These are phyloP conservation scores for Mustelus asterias DNA, from an alignment of 2,113 vertebrate species.

Conservation along the genomic window DNA sequence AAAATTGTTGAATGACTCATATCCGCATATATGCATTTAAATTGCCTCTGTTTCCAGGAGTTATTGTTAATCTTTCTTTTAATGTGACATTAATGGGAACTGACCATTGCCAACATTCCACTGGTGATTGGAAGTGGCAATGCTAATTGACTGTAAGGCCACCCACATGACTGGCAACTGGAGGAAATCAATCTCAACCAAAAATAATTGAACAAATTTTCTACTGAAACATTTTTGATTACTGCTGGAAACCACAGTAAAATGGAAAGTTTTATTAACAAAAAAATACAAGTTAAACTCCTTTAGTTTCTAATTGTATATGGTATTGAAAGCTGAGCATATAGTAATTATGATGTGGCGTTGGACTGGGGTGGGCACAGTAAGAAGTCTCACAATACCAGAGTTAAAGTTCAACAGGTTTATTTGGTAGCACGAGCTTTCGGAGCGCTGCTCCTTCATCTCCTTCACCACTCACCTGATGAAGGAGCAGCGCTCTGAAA, in stretches of 20 bases:
- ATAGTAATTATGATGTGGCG: not conserved
- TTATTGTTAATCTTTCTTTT: slow-evolving; percentile 55
- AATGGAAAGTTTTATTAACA: not conserved
- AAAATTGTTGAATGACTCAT: slow-evolving; percentile 80
- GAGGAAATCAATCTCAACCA: slow-evolving; percentile 87
- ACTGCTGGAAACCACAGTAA: slow-evolving; percentile 52
- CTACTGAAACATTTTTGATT: slow-evolving; percentile 56
- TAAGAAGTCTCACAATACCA: no score
- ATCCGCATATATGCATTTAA: slow-evolving; percentile 62
- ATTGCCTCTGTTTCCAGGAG: slow-evolving; percentile 71
- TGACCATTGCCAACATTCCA: slow-evolving; percentile 74
- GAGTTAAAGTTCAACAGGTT: no score
- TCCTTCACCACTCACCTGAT: no score
- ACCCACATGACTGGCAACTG: slow-evolving; percentile 74
- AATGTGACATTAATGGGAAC: slow-evolving; percentile 89
- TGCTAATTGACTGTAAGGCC: slow-evolving; percentile 91
- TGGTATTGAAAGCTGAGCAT: not conserved
- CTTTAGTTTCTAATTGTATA: not conserved
- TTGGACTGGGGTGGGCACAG: no score
- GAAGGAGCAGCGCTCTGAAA: no score
- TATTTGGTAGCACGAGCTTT: no score
- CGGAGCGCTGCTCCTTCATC: no score
- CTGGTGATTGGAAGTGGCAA: slow-evolving; percentile 89
- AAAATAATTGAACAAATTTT: slow-evolving; percentile 91
- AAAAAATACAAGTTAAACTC: not conserved